Base-by-base conservation (phyloP, 2,113 vertebrate genomes). In the Otus sunia region DNA sequence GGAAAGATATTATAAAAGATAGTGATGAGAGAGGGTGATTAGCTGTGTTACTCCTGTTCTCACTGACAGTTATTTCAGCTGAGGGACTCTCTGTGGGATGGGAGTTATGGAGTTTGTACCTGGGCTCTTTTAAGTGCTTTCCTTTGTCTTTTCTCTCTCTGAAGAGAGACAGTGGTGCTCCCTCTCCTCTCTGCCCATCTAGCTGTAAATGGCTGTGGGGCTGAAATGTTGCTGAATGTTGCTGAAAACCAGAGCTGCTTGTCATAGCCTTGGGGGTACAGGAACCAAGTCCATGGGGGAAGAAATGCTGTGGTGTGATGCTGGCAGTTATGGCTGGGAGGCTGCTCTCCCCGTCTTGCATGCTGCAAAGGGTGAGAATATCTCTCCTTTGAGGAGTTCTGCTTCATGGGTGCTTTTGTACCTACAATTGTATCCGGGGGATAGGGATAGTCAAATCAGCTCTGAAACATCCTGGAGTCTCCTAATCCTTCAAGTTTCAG, bases 201-300 rank as follows among this genome's bases (percentile, higher is more conserved):
- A 18, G 21, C 17, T 59, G 52, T 32, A 47, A 34, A 9, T 16
- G 34, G 34, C 58, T 63, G 34, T 3, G 4, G 30, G 68, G 39
- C 25, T 59, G 36, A n/a, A n/a, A n/a, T n/a, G n/a, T n/a, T n/a
- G n/a, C 11, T 64, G 60, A 69, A 20, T 25, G 12, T 18, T 53
- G 36, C 37, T 87, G 80, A 55, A 59, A 66, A 62, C 8, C 15
- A 45, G 29, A 50, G 27, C 25, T 72, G 63, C 39, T 76, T 45
- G 23, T 55, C 1, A 9, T 19, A 27, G 41, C 6, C 47, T 47
- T 25, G 43, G 32, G 55, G 50, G 32, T 2, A 1, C 45, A 49
- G 58, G 58, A 86, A 34, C 22, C 0, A 4, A n/a, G 27, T 37
- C 30, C 20, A 4, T 4, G 0, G 2, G 20, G 52, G 50, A 59